These are phyloP conservation scores for Mobula hypostoma DNA, from an alignment of 2,113 vertebrate species.

Conservation along the genomic window DNA sequence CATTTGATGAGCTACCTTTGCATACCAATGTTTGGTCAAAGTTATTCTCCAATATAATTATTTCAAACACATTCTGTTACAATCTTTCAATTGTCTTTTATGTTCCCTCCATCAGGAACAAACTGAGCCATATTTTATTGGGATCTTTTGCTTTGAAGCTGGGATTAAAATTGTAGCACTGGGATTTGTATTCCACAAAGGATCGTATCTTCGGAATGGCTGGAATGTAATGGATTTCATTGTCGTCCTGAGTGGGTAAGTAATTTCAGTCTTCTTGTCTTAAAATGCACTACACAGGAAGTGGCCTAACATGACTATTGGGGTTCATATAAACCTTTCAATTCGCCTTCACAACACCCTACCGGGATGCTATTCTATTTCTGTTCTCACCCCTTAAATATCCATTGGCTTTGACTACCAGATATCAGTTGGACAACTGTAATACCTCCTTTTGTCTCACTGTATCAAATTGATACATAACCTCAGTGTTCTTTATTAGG, in stretches of 20 bases:
- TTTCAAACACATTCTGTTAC: neutral
- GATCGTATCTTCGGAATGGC: slow-evolving; percentile 91
- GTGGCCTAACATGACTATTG: too few species aligned
- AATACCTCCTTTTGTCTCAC: neutral
- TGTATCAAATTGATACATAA: neutral
- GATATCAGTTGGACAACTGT: neutral
- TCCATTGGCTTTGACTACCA: neutral
- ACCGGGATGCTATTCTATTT: neutral
- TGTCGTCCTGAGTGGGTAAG: slow-evolving; percentile 95
- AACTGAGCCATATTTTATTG: slow-evolving; percentile 96
- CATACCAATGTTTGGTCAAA: neutral
- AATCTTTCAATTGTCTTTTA: too few species aligned
- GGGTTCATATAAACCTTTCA: neutral
- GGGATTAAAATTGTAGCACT: slow-evolving; percentile 95
- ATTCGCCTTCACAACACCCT: too few species aligned
- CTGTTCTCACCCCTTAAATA: neutral
- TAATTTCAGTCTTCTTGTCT: slow-evolving; percentile 34
- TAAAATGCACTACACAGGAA: neutral
- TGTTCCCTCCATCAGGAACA: slow-evolving; percentile 69
- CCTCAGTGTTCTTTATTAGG: too few species aligned
- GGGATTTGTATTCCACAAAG: slow-evolving; percentile 95
- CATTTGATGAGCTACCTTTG: neutral
- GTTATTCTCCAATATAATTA: neutral
- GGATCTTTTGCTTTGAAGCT: slow-evolving; percentile 97
- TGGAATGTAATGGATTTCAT: slow-evolving; percentile 99